phyloP scores from a whole-genome alignment of 2,888 invertebrate species.

The Cloeon dipterum region DNA sequence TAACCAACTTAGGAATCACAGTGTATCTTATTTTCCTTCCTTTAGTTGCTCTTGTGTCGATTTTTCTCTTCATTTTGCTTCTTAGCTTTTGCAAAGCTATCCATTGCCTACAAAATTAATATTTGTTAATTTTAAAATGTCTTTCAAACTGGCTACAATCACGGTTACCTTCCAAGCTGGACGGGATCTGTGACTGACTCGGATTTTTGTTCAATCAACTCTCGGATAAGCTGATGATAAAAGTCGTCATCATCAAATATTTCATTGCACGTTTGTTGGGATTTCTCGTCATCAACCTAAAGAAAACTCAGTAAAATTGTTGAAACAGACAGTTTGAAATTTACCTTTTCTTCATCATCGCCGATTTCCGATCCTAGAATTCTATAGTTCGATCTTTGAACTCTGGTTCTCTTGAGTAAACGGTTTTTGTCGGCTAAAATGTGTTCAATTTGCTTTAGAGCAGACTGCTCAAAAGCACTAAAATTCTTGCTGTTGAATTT shows the following conservation, averaged over 20 bases:
- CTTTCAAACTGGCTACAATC: neutral
- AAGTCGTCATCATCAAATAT: constrained; percentile 96
- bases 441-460: constrained; percentile 59
- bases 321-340: constrained; percentile 3
- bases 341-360: neutral
- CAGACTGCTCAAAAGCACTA: constrained; percentile 27
- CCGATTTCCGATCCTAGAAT: constrained; percentile 30
- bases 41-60: constrained; percentile 86
- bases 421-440: constrained; percentile 54
- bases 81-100: constrained; percentile 76
- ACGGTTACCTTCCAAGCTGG: constrained; percentile 38
- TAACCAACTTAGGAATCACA: constrained; percentile 64
- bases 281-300: constrained; percentile 10
- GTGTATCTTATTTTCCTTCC: constrained; percentile 75
- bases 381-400: constrained; percentile 48
- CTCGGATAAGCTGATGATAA: constrained; percentile 78
- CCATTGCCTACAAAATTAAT: constrained; percentile 40
- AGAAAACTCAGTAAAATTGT: neutral
- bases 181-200: constrained; percentile 61
- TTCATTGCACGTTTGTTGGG: constrained; percentile 45
- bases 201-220: constrained; percentile 80
- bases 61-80: constrained; percentile 75
- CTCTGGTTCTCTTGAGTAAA: constrained; percentile 53
- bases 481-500: constrained; percentile 36
- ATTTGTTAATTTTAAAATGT: too few species aligned